A percentile compares a stretch with the other conserved stretches of the same genome.
Evolutionary conservation across 2,888 invertebrate species (phyloP).

Genomic region (Neocrepidodera transversa): DNA sequence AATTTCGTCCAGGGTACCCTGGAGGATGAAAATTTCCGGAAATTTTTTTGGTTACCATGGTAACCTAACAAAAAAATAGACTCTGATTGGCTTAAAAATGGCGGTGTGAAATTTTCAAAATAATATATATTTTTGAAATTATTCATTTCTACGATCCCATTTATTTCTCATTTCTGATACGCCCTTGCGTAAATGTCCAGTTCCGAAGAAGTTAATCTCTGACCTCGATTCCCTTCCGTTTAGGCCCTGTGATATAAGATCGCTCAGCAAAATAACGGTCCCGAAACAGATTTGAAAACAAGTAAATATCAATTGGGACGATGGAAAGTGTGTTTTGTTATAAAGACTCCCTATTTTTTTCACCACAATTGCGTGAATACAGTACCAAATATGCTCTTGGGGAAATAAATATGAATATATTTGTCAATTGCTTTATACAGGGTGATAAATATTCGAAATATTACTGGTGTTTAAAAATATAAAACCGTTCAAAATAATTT

Average conservation of each 20-base stretch:
- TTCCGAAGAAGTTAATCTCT: slow-evolving; percentile 56
- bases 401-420: slow-evolving; percentile 13
- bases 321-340: slow-evolving; percentile 50
- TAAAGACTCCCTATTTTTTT: slow-evolving; percentile 54
- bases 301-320: slow-evolving; percentile 27
- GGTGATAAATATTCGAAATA: too few species aligned
- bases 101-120: too few species aligned
- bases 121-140: too few species aligned
- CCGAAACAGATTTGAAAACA: neutral
- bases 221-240: slow-evolving; percentile 42
- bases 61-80: too few species aligned
- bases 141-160: too few species aligned
- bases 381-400: slow-evolving; percentile 47
- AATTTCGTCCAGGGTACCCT: too few species aligned
- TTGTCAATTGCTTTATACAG: neutral
- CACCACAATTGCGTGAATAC: slow-evolving; percentile 54
- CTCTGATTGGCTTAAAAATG: too few species aligned
- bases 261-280: neutral
- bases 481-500: too few species aligned
- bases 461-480: too few species aligned
- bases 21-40: too few species aligned
- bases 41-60: too few species aligned
- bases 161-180: too few species aligned
- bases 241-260: neutral
- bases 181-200: slow-evolving; percentile 46